A percentile compares a stretch with the other conserved stretches of the same genome.
These are phyloP conservation scores for Tineola bisselliella DNA, from an alignment of 2,888 invertebrate genomes.

Conservation along the genomic window DNA sequence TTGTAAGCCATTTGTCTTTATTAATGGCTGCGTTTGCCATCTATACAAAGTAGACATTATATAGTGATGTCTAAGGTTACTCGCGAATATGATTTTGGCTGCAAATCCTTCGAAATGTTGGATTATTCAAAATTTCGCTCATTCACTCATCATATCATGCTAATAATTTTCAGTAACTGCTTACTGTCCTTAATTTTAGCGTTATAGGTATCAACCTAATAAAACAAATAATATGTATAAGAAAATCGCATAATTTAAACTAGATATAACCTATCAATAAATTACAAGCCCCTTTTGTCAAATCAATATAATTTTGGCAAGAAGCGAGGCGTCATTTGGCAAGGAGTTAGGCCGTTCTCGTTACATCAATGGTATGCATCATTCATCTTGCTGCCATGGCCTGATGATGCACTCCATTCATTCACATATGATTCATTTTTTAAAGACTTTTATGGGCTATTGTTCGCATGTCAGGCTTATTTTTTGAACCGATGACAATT, in stretches of 20 bases:
- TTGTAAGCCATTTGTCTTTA: background rate
- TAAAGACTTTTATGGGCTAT: too few species aligned
- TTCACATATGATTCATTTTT: background rate
- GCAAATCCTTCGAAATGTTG: too few species aligned
- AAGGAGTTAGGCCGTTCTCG: background rate
- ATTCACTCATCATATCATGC: too few species aligned
- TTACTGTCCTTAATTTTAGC: too few species aligned
- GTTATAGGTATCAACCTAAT: too few species aligned
- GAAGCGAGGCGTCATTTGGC: background rate
- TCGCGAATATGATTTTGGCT: too few species aligned
- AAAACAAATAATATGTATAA: background rate
- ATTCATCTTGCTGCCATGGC: constrained; percentile 1
- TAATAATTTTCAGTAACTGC: too few species aligned
- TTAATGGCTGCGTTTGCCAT: background rate
- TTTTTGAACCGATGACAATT: too few species aligned
- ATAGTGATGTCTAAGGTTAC: too few species aligned
- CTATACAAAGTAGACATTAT: too few species aligned
- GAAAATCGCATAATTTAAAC: background rate
- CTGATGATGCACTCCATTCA: background rate
- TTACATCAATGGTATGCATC: constrained; percentile 6
- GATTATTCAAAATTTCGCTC: too few species aligned
- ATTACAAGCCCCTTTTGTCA: background rate
- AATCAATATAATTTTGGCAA: background rate
- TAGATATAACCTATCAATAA: background rate
- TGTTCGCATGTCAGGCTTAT: too few species aligned